Evolutionary conservation across 2,888 invertebrate genomes (phyloP).

Genomic region (Bhutanitis thaidina): DNA sequence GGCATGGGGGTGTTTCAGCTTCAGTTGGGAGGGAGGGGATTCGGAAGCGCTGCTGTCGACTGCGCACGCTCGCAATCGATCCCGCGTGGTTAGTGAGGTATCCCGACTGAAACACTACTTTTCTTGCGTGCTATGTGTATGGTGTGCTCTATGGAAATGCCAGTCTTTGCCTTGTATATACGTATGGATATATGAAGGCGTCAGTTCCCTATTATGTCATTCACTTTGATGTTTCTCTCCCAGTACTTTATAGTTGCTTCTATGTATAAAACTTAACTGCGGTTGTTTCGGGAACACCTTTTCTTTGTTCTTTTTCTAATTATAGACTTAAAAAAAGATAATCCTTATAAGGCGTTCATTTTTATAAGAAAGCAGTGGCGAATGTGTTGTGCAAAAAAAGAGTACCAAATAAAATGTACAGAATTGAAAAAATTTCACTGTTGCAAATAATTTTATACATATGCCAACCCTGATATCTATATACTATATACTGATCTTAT

Average conservation of each 20-base stretch:
- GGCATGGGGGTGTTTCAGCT: constrained; percentile 42
- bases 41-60: constrained; percentile 41
- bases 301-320: constrained; percentile 31
- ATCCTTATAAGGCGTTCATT: constrained; percentile 2
- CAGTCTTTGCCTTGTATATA: constrained; percentile 25
- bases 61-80: constrained; percentile 76
- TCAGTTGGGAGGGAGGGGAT: constrained; percentile 36
- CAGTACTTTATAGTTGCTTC: constrained; percentile 34
- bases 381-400: too few relatives aligned
- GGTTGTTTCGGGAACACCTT: constrained; percentile 26
- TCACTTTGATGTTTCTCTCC: constrained; percentile 62
- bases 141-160: constrained; percentile 26
- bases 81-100: constrained; percentile 60
- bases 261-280: constrained; percentile 29
- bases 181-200: constrained; percentile 36
- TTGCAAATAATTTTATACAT: too few relatives aligned
- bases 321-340: background rate
- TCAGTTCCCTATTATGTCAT: constrained; percentile 66
- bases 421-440: too few relatives aligned
- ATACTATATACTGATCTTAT: too few relatives aligned
- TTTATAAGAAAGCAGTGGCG: background rate
- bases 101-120: constrained; percentile 55
- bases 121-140: constrained; percentile 43
- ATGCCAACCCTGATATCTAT: too few relatives aligned
- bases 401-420: too few relatives aligned